These are phyloP conservation scores for Glaucopsyche alexis DNA, from an alignment of 2,888 invertebrate species.

Conservation along the genomic window DNA sequence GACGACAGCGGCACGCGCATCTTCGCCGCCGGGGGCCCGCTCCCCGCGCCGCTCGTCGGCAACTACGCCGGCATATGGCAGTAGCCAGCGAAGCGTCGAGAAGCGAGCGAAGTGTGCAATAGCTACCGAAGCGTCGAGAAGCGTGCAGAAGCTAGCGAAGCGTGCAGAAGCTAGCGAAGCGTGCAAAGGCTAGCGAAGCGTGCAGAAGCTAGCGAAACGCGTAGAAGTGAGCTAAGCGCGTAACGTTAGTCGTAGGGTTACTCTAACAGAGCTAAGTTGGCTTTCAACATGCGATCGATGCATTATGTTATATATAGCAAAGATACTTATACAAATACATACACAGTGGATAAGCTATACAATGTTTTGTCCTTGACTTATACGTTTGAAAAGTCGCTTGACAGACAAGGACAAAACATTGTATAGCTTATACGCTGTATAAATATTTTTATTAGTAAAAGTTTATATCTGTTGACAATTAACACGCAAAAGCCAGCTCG, in stretches of 20 bases:
- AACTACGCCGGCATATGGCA: conserved; percentile 98
- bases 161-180: background rate
- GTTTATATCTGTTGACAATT: too few species aligned
- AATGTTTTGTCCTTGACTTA: too few species aligned
- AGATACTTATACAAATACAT: too few species aligned
- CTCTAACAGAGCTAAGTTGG: background rate
- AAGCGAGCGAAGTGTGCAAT: background rate
- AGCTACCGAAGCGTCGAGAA: background rate
- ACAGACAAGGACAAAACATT: too few species aligned
- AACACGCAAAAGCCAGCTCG: background rate
- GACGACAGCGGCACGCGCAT: conserved; percentile 94
- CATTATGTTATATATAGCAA: too few species aligned
- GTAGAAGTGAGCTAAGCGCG: too few species aligned
- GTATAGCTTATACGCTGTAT: too few species aligned
- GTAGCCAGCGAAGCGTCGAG: conserved; percentile 59
- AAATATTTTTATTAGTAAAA: too few species aligned
- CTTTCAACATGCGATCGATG: background rate
- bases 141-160: background rate
- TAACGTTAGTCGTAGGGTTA: background rate
- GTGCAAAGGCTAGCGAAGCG: background rate
- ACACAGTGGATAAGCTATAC: too few species aligned
- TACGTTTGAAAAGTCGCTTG: too few species aligned
- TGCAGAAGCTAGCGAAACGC: background rate
- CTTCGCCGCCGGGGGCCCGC: conserved; percentile 96
- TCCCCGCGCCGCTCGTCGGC: conserved; percentile 94